Evolutionary conservation across 2,888 invertebrate species (phyloP).

Genomic region (Eilema caniola): DNA sequence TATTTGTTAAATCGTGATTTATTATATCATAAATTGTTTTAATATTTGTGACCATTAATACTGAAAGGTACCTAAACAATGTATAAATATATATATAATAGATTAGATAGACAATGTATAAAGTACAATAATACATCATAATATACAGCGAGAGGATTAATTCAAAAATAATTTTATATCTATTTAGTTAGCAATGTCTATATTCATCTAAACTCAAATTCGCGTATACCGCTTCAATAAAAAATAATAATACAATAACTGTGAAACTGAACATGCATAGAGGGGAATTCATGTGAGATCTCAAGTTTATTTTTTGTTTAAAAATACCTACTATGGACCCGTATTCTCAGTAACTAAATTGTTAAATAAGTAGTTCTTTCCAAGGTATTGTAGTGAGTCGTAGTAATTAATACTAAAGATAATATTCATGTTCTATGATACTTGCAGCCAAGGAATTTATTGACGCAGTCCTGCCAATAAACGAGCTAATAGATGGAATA

Average conservation of each 20-base stretch:
- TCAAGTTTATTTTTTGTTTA: not conserved
- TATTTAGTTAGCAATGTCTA: no score
- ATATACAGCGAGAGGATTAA: no score
- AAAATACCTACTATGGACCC: not conserved
- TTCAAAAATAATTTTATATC: no score
- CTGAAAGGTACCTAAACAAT: not conserved
- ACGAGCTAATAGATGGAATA: constrained; percentile 34
- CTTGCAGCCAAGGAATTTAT: constrained; percentile 33
- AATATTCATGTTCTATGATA: not conserved
- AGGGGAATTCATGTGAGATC: not conserved
- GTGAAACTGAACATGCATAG: constrained; percentile 19
- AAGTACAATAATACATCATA: not conserved
- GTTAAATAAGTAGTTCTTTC: not conserved
- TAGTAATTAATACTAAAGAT: constrained; percentile 25
- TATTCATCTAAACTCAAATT: not conserved
- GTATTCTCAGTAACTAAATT: not conserved
- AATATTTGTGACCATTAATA: not conserved
- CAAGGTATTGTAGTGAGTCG: constrained; percentile 27
- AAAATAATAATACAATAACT: not conserved
- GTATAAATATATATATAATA: no score
- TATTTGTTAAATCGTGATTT: not conserved
- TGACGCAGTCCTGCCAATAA: constrained; percentile 23
- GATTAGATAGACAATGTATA: no score
- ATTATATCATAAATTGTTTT: not conserved
- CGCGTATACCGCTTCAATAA: not conserved